These are phyloP conservation scores for Helarctos malayanus DNA, from an alignment of 2,797 vertebrate genomes.

Conservation along the genomic window DNA sequence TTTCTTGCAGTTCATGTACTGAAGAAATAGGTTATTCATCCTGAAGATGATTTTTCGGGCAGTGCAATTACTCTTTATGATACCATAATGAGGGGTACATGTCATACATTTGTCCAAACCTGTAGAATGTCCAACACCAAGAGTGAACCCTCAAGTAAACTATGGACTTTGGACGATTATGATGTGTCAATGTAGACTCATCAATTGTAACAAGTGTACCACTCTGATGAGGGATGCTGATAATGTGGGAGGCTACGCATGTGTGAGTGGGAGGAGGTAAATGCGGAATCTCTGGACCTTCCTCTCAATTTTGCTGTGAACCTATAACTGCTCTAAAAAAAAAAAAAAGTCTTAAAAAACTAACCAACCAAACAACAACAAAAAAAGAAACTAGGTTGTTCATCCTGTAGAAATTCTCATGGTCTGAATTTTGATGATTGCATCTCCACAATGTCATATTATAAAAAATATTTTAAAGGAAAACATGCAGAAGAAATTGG, in stretches of 20 bases:
- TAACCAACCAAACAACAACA: neutral
- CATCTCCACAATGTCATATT: conserved; percentile 29
- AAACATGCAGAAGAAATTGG: neutral
- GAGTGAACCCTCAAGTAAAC: conserved; percentile 14
- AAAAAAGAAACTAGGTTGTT: conserved; percentile 46
- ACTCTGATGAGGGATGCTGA: neutral
- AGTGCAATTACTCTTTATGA: neutral
- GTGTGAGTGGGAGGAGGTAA: neutral
- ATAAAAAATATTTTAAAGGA: conserved; percentile 57
- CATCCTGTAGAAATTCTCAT: conserved; percentile 56
- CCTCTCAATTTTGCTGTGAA: neutral
- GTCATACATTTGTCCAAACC: neutral
- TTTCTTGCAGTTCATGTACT: conserved; percentile 38
- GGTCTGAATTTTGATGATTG: conserved; percentile 63
- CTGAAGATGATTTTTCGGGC: conserved; percentile 21
- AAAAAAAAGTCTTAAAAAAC: neutral
- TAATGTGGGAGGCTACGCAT: neutral
- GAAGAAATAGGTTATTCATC: conserved; percentile 54
- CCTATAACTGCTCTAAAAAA: neutral
- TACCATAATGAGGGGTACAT: neutral
- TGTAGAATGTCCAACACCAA: neutral
- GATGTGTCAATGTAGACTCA: neutral
- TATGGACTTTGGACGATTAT: neutral
- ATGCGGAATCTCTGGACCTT: neutral
- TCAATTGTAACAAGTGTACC: neutral